Evolutionary conservation across 2,113 vertebrate species (phyloP).

Genomic region (Syrrhaptes paradoxus): DNA sequence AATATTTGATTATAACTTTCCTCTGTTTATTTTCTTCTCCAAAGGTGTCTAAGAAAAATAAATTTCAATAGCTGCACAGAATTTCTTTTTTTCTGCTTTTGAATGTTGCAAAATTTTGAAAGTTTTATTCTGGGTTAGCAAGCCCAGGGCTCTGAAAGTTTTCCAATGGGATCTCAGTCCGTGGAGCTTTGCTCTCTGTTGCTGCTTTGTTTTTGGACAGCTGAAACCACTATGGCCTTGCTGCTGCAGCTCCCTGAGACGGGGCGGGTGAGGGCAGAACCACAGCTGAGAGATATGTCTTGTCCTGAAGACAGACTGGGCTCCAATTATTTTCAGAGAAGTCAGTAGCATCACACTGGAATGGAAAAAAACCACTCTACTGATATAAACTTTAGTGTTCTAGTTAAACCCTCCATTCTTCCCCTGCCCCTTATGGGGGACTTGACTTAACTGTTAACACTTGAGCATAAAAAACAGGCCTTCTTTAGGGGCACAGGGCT

Average conservation of each 20-base stretch:
- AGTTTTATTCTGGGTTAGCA: neutral
- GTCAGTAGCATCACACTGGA: neutral
- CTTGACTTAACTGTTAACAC: neutral
- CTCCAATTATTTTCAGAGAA: neutral
- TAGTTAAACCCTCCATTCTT: constrained; percentile 17
- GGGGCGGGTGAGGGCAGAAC: neutral
- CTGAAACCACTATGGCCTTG: neutral
- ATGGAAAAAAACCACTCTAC: neutral
- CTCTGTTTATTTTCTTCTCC: neutral
- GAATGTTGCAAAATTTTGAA: neutral
- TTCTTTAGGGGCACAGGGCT: constrained; percentile 22
- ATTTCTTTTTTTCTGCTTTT: neutral
- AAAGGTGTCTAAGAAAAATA: neutral
- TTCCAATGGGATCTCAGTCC: neutral
- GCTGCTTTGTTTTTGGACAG: neutral
- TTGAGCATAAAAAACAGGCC: neutral
- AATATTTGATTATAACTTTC: neutral
- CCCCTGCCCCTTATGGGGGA: neutral
- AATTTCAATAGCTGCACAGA: neutral
- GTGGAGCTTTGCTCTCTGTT: neutral
- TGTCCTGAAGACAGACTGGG: neutral
- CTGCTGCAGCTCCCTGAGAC: neutral
- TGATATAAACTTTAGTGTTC: neutral
- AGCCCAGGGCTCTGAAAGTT: neutral
- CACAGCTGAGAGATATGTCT: neutral